Base-by-base conservation (phyloP, 2,888 invertebrate genomes). In the Gasteruption jaculator region DNA sequence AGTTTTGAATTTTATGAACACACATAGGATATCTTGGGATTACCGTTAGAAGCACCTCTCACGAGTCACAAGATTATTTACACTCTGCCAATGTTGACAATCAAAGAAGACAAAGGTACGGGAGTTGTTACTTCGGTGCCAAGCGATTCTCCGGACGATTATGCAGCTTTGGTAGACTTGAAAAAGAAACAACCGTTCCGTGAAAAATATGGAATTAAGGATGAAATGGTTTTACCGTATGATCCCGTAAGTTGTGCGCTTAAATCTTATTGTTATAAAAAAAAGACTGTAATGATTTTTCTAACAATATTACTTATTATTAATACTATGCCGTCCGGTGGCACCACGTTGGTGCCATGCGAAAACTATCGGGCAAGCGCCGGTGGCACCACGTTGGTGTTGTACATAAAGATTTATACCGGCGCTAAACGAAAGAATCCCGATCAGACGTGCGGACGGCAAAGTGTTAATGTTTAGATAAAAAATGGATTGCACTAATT, bases 101-200 rank as follows among this genome's bases (percentile, higher is more conserved):
- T 99, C 57, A 95, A 93, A 67, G 91, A 93, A 65, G 93, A 95
- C 60, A 99, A 99, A 73, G 97, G 97, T 11, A 99, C 99, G 1
- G 99, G 97, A 3, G 82, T 99, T 22, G 99, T 99, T 0, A 94
- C 95, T 0, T 94, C 94, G 54, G 99, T 99, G 1, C 97, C 96
- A 0, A 97, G 97, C 0, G 99, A 99, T 74, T 90, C 99, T 0
- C 97, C 99, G 0, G 99, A 99, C 71, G 99, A 99, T 73, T 97
- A 88, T 71, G 96, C 96, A 0, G 97, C 97, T 5, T 76, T 99
- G 4, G 76, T 85, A 7, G 99, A 99, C 73, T 74, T 99, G 45
- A 92, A 96, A 68, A 96, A 95, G 69, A 99, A 99, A 69, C 82
- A 84, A 62, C 82, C 92, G 0, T 81, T 97, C 47, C 79, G 97